phyloP scores from a whole-genome alignment of 92 coral and sea anemone species.

The Ricordea florida region DNA sequence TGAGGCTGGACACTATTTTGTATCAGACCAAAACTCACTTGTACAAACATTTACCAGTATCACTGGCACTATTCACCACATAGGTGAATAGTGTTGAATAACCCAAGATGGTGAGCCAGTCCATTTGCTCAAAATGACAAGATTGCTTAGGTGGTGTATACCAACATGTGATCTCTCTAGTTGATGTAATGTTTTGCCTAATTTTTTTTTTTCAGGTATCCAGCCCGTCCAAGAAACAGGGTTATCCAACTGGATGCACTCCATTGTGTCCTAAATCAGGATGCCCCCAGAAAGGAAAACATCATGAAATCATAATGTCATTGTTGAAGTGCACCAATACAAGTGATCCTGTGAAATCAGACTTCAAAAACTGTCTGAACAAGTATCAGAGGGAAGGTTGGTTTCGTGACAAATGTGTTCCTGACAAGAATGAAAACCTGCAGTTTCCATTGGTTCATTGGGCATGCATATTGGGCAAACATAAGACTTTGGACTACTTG shows the following conservation, averaged over 20 bases:
- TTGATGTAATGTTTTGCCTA: too few relatives aligned
- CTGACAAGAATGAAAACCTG: slow-evolving; percentile 34
- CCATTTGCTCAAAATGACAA: too few relatives aligned
- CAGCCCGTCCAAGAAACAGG: neutral
- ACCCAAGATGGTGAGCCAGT: too few relatives aligned
- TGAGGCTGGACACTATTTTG: too few relatives aligned
- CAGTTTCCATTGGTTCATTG: slow-evolving; percentile 62
- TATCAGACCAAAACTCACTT: too few relatives aligned
- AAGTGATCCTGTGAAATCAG: slow-evolving; percentile 7
- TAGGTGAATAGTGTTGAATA: too few relatives aligned
- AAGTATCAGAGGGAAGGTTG: slow-evolving; percentile 35
- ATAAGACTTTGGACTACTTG: slow-evolving; percentile 5
- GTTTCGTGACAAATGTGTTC: slow-evolving; percentile 34
- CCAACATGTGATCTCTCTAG: too few relatives aligned
- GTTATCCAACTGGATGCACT: slow-evolving; percentile 13
- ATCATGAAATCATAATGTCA: slow-evolving; percentile 46
- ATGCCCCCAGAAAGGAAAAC: slow-evolving; percentile 23
- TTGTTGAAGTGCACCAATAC: neutral
- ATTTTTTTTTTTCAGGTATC: neutral
- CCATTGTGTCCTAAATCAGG: slow-evolving; percentile 44
- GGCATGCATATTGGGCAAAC: slow-evolving; percentile 63
- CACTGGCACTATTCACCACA: too few relatives aligned
- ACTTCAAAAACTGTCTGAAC: slow-evolving; percentile 21
- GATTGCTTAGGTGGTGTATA: too few relatives aligned
- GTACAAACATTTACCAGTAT: too few relatives aligned